Evolutionary conservation across 2,113 vertebrate species (phyloP), one percentile per base, ranked within the genome.

Genomic region (Chloropsis hardwickii): DNA sequence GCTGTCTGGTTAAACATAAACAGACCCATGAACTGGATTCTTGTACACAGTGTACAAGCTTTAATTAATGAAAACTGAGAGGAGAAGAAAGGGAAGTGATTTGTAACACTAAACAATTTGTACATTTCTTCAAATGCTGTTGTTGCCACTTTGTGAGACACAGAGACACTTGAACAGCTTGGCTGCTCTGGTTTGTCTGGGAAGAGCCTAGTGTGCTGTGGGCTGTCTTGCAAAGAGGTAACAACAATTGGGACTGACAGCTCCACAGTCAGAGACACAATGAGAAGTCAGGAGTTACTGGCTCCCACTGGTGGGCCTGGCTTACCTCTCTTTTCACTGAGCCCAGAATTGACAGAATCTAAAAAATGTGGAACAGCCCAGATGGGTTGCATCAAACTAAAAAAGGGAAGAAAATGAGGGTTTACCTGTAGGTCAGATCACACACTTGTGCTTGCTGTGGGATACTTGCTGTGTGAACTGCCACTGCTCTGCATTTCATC

Each of bases 1-100:
- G n/a, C 19, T 67, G 27, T 50, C 51, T 62, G 44, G 29, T 45
- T 95, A 88, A 92, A 86, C 11, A 31, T 33, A 57, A 78, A 64
- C 39, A 89, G 50, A 74, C 9, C 24, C 23, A 27, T 35, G 54
- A 61, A 57, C 0, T 77, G 42, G 44, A 56, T 79, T 67, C 29
- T 81, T 37, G 37, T 33, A 61, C 39, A n/a, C 17, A 69, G 12
- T 0, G 0, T 48, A 61, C 25, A 42, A 12, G 37, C 35, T 79
- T 67, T 65, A 47, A 58, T 61, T 79, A 18, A 48, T 72, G 50
- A 67, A 81, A 91, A 85, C 11, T 12, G 67, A 88, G 80, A 57
- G 25, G 22, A 76, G 53, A 79, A 22, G 64, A 62, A 70, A 64
- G 16, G 27, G 7, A 60, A 83, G 45, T 7, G 27, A 64, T 88